A percentile compares a stretch with the other conserved stretches of the same genome.
Conservation (phyloP, 2,113 vertebrate species). For the Mustela lutreola region DNA sequence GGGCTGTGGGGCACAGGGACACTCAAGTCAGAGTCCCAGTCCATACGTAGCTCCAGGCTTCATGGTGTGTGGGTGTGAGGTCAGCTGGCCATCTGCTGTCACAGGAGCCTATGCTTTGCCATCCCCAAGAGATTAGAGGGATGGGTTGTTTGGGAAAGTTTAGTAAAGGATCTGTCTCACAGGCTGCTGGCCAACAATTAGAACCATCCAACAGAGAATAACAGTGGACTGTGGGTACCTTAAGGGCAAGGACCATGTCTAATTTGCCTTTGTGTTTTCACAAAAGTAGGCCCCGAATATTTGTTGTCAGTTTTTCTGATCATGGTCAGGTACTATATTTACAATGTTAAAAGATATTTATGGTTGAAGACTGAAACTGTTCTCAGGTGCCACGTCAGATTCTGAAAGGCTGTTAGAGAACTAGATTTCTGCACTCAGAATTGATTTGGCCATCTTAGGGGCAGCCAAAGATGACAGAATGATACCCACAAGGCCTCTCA, state of each 20-base stretch:
- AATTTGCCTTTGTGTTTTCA: not conserved
- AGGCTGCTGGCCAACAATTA: not conserved
- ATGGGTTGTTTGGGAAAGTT: not conserved
- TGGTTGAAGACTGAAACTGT: not conserved
- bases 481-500: not conserved
- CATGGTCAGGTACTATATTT: not conserved
- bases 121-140: not conserved
- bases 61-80: not conserved
- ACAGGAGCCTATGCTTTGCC: not conserved
- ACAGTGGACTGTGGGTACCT: not conserved
- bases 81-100: not conserved
- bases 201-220: not conserved
- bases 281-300: not conserved
- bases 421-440: not conserved
- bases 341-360: not conserved
- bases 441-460: not conserved
- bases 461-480: not conserved
- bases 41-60: not conserved
- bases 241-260: not conserved
- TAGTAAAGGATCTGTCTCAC: not conserved
- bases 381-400: not conserved
- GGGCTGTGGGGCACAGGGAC: fast-evolving
- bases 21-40: not conserved
- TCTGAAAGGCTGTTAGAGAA: not conserved
- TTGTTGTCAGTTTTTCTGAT: not conserved